phyloP scores from a whole-genome alignment of 2,797 vertebrate genomes.

The Malurus splendens region DNA sequence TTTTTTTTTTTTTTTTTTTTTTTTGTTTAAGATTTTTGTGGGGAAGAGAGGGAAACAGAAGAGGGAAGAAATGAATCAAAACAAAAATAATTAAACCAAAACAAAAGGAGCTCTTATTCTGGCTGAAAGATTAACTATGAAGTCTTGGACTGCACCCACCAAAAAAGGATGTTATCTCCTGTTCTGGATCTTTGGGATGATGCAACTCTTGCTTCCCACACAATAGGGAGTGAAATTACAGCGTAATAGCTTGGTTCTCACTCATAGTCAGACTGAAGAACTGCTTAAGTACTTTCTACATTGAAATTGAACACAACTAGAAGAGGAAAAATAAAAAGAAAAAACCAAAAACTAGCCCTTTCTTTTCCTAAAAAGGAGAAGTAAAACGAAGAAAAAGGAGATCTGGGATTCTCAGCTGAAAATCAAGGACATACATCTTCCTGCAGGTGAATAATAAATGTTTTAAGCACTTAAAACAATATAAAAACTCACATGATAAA shows the following conservation, averaged over 20 bases:
- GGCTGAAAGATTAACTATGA: neutral
- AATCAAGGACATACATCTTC: neutral
- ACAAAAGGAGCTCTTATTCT: neutral
- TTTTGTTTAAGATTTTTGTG: neutral
- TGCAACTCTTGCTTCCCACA: constrained; percentile 11
- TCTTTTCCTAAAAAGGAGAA: constrained; percentile 29
- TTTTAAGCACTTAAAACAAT: neutral
- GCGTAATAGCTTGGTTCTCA: neutral
- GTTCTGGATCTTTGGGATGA: neutral
- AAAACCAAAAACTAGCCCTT: neutral
- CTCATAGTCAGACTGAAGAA: neutral
- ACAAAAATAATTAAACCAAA: neutral
- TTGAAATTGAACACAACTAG: neutral
- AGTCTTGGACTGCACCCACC: neutral
- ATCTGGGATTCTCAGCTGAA: constrained; percentile 6
- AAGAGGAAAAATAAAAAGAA: neutral
- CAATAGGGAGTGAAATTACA: neutral
- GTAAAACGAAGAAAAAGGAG: constrained; percentile 29
- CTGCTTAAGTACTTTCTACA: neutral
- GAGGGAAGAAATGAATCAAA: neutral
- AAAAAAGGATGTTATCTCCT: neutral
- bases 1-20: neutral
- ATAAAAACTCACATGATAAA: neutral
- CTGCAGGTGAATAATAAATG: neutral
- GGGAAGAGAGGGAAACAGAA: neutral